Conservation (phyloP, 2,797 vertebrate species). For the Pseudomugil gertrudae region DNA sequence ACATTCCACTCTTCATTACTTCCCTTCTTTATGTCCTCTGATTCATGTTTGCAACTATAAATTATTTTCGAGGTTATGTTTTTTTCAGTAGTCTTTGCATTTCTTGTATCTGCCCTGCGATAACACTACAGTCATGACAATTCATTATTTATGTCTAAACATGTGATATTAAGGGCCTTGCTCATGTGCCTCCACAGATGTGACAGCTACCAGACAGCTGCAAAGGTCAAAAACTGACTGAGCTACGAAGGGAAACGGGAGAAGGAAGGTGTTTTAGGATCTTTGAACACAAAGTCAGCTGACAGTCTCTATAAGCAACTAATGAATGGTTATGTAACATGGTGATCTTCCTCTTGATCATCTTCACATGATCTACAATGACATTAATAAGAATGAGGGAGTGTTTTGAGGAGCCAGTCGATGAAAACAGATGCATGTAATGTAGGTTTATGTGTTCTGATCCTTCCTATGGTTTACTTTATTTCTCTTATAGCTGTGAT, state of each 20-base stretch:
- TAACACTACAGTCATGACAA: not conserved
- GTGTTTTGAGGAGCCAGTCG: not conserved
- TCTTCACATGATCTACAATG: constrained; percentile 10
- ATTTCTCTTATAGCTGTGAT: not conserved
- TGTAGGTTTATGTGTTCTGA: not conserved
- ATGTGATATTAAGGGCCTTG: not conserved
- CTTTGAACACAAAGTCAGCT: constrained; percentile 1
- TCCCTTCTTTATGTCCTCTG: no score
- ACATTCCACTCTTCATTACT: no score
- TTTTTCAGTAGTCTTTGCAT: not conserved
- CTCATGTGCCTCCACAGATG: not conserved
- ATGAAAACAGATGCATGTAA: constrained; percentile 18
- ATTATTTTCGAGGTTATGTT: no score
- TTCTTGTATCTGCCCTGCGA: not conserved
- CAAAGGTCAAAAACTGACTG: constrained; percentile 10
- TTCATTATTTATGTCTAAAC: not conserved
- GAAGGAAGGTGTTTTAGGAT: not conserved
- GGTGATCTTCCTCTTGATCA: constrained; percentile 6
- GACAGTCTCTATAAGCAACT: constrained; percentile 12
- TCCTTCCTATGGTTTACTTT: not conserved
- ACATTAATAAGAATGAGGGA: not conserved
- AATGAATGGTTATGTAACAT: constrained; percentile 29
- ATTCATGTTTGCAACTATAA: no score
- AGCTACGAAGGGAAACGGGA: not conserved
- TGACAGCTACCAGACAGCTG: constrained; percentile 7